Evolutionary conservation across 2,113 vertebrate species (phyloP), one percentile per base, ranked within the genome.

Genomic region (Odocoileus hemionus): DNA sequence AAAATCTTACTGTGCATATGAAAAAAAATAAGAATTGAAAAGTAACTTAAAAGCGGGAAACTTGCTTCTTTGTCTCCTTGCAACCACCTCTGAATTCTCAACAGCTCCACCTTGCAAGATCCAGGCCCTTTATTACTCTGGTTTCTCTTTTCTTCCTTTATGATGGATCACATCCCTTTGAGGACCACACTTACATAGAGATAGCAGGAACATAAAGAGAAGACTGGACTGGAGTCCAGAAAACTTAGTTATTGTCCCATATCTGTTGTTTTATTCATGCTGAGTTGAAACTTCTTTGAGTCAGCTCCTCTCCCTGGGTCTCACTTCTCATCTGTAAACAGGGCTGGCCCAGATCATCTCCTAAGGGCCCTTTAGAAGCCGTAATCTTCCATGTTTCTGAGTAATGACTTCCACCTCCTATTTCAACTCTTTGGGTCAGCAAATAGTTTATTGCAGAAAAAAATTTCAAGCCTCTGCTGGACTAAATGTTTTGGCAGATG

Each of bases 41-140:
- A 96, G 43, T 19, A 86, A 78, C 25, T 78, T 28, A 6, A 91
- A 52, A 52, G 88, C 1, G 23, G 17, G 54, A 39, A 23, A 7
- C 50, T 88, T 39, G 17, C 0, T 26, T 92, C 2, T 67, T 61
- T 30, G 3, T 85, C 10, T 76, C 3, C 67, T 45, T 45, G 25
- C 14, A 80, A 83, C 54, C 0, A 43, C 10, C 28, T 86, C 52
- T 33, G 54, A 45, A 91, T 11, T 1, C 10, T 17, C 3, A 50
- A 33, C 12, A 74, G 14, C 6, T 61, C 45, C 33, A 1, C 26
- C 57, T 83, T 70, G 3, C 7, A 33, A 80, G 52, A 64, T n/a
- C 54, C 3, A 25, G 0, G 0, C 15, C 3, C 21, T 7, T 3
- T 11, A 19, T 30, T 11, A 3, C 5, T n/a, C 14, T 16, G 19